Conservation (phyloP, 1,140 invertebrate genomes). For the Subanguina moxae region DNA sequence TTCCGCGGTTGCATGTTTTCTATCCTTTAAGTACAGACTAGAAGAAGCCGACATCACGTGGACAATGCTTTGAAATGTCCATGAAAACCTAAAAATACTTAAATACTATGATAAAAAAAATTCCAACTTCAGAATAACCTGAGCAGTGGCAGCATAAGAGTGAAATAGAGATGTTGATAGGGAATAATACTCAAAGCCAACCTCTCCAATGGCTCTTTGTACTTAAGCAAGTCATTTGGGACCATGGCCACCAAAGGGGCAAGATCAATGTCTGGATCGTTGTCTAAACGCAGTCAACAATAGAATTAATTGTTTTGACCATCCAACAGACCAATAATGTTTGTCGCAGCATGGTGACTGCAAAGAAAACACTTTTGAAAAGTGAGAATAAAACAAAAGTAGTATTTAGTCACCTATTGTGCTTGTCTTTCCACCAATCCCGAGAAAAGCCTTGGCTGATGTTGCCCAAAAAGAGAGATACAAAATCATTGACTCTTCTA, state of each 20-base stretch:
- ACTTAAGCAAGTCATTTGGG: slow-evolving; percentile 50
- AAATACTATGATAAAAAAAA: too few relatives aligned
- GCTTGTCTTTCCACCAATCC: slow-evolving; percentile 59
- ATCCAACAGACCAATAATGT: slow-evolving; percentile 44
- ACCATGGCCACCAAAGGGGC: slow-evolving; percentile 52
- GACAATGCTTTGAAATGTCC: slow-evolving; percentile 46
- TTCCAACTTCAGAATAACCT: too few relatives aligned
- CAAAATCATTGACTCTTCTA: slow-evolving; percentile 41
- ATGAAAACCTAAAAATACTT: slow-evolving; percentile 35
- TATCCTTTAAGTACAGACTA: slow-evolving; percentile 42
- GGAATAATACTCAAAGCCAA: slow-evolving; percentile 54
- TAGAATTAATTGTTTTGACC: too few relatives aligned
- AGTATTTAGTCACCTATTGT: too few relatives aligned
- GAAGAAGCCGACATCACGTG: slow-evolving; percentile 44
- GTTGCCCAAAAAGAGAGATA: slow-evolving; percentile 52
- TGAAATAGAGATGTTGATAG: slow-evolving; percentile 58
- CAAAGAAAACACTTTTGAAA: too few relatives aligned
- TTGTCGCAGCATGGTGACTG: slow-evolving; percentile 57
- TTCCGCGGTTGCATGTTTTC: slow-evolving; percentile 45
- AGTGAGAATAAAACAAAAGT: too few relatives aligned
- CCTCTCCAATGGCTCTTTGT: slow-evolving; percentile 49
- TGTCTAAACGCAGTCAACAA: slow-evolving; percentile 21
- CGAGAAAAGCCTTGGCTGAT: slow-evolving; percentile 55
- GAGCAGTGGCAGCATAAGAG: slow-evolving; percentile 51
- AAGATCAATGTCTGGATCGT: slow-evolving; percentile 56